Percentiles rank a stretch among this genome's conserved stretches.
Conservation (phyloP, 2,797 vertebrate genomes). For the Odontamblyopus rebecca region DNA sequence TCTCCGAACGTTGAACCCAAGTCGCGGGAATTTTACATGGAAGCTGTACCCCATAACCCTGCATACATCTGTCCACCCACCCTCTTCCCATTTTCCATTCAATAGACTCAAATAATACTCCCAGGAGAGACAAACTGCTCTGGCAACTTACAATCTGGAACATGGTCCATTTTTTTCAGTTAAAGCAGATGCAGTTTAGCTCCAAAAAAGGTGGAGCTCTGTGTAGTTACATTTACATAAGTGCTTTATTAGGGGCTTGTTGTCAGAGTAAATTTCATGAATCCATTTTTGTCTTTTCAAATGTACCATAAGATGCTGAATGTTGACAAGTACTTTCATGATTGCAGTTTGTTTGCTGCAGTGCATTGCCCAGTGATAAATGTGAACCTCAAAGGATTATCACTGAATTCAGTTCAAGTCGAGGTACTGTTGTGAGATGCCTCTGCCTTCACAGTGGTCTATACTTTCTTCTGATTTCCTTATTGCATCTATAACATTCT, state of each 20-base stretch:
- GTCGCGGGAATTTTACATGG: constrained; percentile 39
- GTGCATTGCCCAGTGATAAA: no score
- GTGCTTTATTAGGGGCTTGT: no score
- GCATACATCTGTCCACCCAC: constrained; percentile 44
- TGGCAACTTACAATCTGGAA: constrained; percentile 36
- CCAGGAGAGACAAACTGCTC: constrained; percentile 23
- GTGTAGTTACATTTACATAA: not conserved
- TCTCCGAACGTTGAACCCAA: constrained; percentile 19
- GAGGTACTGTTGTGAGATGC: not conserved
- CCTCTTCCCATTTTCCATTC: constrained; percentile 56
- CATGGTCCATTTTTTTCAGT: constrained; percentile 16
- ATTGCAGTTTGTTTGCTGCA: not conserved
- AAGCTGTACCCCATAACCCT: constrained; percentile 26
- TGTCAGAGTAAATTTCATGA: not conserved
- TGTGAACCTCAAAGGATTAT: not conserved
- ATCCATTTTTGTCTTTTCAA: not conserved
- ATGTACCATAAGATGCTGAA: not conserved
- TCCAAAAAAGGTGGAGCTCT: not conserved
- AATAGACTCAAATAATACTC: constrained; percentile 36
- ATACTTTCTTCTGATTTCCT: not conserved
- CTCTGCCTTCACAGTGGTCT: not conserved
- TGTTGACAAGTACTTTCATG: not conserved
- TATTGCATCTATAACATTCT: not conserved
- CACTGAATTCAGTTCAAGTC: not conserved
- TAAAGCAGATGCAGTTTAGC: not conserved